Percentiles rank a stretch among this genome's conserved stretches.
Conservation (phyloP, 2,113 vertebrate genomes). For the Caloenas nicobarica region DNA sequence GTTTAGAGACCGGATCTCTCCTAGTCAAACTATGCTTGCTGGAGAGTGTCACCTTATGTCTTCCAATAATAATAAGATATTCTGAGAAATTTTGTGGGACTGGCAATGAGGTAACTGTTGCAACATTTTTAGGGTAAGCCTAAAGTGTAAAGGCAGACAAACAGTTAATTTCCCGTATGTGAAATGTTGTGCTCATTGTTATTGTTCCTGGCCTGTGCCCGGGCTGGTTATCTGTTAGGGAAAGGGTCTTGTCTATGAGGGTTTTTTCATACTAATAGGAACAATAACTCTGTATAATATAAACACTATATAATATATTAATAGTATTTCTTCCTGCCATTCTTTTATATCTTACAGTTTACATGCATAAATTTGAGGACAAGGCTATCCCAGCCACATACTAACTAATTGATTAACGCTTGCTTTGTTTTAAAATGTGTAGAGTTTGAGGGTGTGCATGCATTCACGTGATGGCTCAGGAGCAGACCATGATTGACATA, state of each 20-base stretch:
- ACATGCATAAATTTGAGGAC: background rate
- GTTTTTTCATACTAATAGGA: background rate
- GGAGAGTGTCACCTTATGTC: background rate
- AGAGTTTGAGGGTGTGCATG: background rate
- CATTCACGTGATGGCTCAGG: background rate
- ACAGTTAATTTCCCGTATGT: background rate
- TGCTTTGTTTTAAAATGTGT: background rate
- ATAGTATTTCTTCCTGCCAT: background rate
- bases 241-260: background rate
- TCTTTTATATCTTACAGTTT: background rate
- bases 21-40: background rate
- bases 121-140: background rate
- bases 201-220: background rate
- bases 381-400: background rate
- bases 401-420: background rate
- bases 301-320: background rate
- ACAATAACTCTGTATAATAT: background rate
- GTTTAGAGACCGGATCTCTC: background rate
- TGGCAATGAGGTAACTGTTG: background rate
- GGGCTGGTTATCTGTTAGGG: background rate
- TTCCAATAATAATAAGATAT: background rate
- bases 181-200: background rate
- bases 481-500: background rate
- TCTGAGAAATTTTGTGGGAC: background rate
- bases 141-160: background rate